Evolutionary conservation across 1,140 invertebrate species (phyloP), one percentile per base, ranked within the genome.

Genomic region (Bombus terrestris): DNA sequence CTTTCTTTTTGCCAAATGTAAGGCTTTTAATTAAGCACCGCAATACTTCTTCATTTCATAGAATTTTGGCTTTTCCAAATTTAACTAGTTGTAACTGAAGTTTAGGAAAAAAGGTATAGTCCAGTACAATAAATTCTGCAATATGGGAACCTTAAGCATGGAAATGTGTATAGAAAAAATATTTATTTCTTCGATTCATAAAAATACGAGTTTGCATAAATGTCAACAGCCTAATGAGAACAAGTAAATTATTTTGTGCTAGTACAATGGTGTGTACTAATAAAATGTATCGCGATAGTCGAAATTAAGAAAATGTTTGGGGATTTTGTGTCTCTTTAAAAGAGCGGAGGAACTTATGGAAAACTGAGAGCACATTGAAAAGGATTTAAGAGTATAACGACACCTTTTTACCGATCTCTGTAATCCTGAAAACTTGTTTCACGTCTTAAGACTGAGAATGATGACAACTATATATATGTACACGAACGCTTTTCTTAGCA

Each of bases 331-430:
- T 37, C 2, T 68, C 32, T 35, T 37, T 12, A 15, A 6, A n/a
- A n/a, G 18, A 32, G 15, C 25, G 15, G 12, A 12, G 35, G 57
- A 39, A 35, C 6, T 53, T 53, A 53, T 4, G 79, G 47, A 13
- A 59, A 35, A 12, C 28, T 72, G 37, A 57, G 22, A 72, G 37
- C 28, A 35, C 47, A 41, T 59, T 81, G 39, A 25, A 18, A 71
- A 39, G 78, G 66, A 59, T 72, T 80, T 69, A 71, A 72, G 28
- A 59, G 68, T 81, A 25, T 32, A 57, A 32, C 66, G 37, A 15
- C 13, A 69, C 4, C 66, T n/a, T 71, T 39, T 53, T 18, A 80
- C 35, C 64, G 25, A 32, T 53, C 25, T 3, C 32, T 80, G 69
- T 81, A 72, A 72, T 59, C 47, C 79, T 57, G 18, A 9, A 71